Evolutionary conservation across 2,888 invertebrate genomes (phyloP).

Genomic region (Chouioia cunea): DNA sequence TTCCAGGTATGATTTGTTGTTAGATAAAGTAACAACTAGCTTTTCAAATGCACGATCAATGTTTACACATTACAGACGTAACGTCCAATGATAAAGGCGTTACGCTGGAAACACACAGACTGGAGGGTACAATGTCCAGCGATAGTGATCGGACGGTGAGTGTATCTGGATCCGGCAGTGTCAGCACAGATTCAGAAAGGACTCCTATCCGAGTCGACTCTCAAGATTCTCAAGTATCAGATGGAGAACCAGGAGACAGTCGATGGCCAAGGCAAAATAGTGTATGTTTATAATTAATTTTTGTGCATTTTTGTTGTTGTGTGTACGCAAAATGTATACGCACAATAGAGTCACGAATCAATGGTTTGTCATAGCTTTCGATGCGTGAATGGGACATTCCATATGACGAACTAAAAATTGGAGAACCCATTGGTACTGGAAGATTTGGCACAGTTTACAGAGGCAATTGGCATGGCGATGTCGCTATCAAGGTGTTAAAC

Average conservation of each 20-base stretch:
- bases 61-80: constrained; percentile 56
- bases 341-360: no score
- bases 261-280: constrained; percentile 87
- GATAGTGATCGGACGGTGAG: constrained; percentile 81
- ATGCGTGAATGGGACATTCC: constrained; percentile 98
- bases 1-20: constrained; percentile 75
- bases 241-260: constrained; percentile 72
- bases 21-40: constrained; percentile 19
- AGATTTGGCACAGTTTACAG: constrained; percentile 95
- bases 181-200: constrained; percentile 87
- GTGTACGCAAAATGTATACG: no score
- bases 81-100: constrained; percentile 69
- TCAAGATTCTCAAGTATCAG: constrained; percentile 84
- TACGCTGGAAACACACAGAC: constrained; percentile 71
- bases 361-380: constrained; percentile 75
- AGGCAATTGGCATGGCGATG: constrained; percentile 98
- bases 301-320: constrained; percentile 30
- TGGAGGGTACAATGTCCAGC: constrained; percentile 73
- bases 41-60: not conserved
- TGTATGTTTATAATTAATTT: constrained; percentile 65
- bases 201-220: constrained; percentile 85
- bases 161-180: constrained; percentile 77
- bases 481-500: constrained; percentile 95
- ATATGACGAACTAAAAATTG: constrained; percentile 91
- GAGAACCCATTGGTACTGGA: constrained; percentile 90